Base-by-base conservation (phyloP, 2,888 invertebrate species). In the Silvanus unidentatus region DNA sequence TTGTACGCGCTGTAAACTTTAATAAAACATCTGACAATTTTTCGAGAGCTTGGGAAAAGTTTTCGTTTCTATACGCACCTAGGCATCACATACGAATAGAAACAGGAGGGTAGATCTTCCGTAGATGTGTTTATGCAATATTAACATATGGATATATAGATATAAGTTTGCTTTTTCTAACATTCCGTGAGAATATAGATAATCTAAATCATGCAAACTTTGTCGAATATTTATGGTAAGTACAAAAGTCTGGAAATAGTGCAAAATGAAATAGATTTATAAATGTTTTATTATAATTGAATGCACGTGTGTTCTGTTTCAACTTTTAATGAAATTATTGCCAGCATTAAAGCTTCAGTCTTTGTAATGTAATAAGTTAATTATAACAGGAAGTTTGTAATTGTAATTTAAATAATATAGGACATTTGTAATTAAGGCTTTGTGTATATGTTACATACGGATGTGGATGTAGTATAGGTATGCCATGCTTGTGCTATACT, bases 341-440 rank as follows among this genome's bases (percentile, higher is more conserved):
- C 66, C 59, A 54, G 54, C 64, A 67, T 66, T 68, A 68, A 67
- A 66, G 65, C 65, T 61, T 64, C 63, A 65, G 63, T 63, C 65
- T 66, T 65, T 62, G 63, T 65, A 68, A 66, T 65, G 65, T 63
- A 66, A 65, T 68, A 68, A 66, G 64, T 68, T 67, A 68, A 69
- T 69, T 68, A 68, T 64, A 60, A 63, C 64, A 53, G 64, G 65
- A 67, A 68, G 68, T 68, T 68, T 50, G 67, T 67, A 70, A 69
- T 69, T 69, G 69, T 69, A 66, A 69, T 67, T 68, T 68, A 67
- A 69, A 69, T 69, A 69, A 69, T 69, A 64, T 65, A 67, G 65
- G 65, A 62, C 66, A 65, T 63, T 64, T 62, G 65, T 65, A 67
- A 68, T 69, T 66, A 66, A 66, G 66, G 61, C 63, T 65, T 60